Conservation (phyloP, 2,797 vertebrate species). For the Diplodus puntazzo region DNA sequence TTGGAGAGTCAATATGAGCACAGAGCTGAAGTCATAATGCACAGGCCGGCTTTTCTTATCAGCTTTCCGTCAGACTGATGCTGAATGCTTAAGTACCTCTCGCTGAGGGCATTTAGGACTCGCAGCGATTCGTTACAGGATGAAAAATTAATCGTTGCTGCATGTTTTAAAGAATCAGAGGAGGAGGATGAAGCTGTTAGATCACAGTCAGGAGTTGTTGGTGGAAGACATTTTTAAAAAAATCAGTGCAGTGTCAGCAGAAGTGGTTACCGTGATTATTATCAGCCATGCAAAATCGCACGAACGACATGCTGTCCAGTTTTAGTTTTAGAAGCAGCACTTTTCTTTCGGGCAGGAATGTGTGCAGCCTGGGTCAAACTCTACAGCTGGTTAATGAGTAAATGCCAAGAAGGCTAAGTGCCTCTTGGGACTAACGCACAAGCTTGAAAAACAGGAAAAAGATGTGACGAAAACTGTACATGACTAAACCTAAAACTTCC, state of each 20-base stretch:
- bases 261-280: neutral
- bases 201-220: slow-evolving; percentile 17
- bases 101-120: slow-evolving; percentile 23
- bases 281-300: neutral
- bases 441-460: neutral
- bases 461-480: slow-evolving; percentile 2
- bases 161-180: neutral
- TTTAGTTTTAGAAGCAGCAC: neutral
- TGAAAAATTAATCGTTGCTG: neutral
- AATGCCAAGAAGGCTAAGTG: slow-evolving; percentile 55
- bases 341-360: slow-evolving; percentile 60
- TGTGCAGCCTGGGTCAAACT: slow-evolving; percentile 76
- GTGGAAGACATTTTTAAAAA: neutral
- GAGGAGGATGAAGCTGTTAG: neutral
- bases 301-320: neutral
- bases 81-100: slow-evolving; percentile 9
- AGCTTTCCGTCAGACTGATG: slow-evolving; percentile 28
- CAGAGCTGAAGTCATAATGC: slow-evolving; percentile 11
- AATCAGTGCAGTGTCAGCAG: neutral
- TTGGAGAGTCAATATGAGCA: slow-evolving; percentile 56
- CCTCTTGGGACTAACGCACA: slow-evolving; percentile 34
- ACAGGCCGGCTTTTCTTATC: slow-evolving; percentile 47
- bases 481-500: neutral
- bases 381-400: slow-evolving; percentile 83
- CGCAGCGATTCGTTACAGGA: neutral